These are phyloP conservation scores for Agrenia bidenticulata DNA, from an alignment of 2,888 invertebrate species.

Conservation along the genomic window DNA sequence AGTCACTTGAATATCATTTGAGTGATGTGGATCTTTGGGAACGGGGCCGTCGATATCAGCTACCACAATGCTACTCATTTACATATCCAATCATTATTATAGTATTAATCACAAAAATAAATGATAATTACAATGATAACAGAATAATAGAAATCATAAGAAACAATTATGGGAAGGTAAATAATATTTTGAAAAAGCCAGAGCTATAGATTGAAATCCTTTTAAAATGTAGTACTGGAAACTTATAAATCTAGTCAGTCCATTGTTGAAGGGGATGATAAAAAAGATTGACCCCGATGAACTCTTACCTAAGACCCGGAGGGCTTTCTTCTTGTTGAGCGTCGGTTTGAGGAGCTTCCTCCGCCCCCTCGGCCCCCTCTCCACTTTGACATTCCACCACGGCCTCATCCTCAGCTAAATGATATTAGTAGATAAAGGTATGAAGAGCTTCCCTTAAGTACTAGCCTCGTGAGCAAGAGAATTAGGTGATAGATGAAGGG, in stretches of 20 bases:
- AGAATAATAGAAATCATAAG: too few relatives aligned
- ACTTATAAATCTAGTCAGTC: too few relatives aligned
- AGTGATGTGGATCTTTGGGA: slow-evolving; percentile 27
- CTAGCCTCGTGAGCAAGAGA: too few relatives aligned
- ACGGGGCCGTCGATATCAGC: slow-evolving; percentile 43
- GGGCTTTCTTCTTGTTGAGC: background rate
- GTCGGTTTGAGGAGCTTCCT: slow-evolving; percentile 26
- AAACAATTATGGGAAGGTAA: too few relatives aligned
- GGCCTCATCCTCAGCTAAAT: background rate
- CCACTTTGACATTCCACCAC: background rate
- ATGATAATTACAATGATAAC: too few relatives aligned
- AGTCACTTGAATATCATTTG: slow-evolving; percentile 19
- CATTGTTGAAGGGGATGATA: too few relatives aligned
- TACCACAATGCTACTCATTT: background rate
- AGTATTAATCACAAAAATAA: slow-evolving; percentile 3
- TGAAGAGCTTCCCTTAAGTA: too few relatives aligned
- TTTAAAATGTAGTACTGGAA: too few relatives aligned
- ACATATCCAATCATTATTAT: background rate
- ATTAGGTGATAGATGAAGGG: background rate
- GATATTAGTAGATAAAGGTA: slow-evolving; percentile 19
- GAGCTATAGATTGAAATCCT: too few relatives aligned
- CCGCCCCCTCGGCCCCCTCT: slow-evolving; percentile 18
- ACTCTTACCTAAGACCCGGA: slow-evolving; percentile 12
- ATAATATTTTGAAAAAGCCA: too few relatives aligned
- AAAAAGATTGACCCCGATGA: background rate